Evolutionary conservation across 2,888 invertebrate species (phyloP), one percentile per base, ranked within the genome.

Genomic region (Sericinus montela): DNA sequence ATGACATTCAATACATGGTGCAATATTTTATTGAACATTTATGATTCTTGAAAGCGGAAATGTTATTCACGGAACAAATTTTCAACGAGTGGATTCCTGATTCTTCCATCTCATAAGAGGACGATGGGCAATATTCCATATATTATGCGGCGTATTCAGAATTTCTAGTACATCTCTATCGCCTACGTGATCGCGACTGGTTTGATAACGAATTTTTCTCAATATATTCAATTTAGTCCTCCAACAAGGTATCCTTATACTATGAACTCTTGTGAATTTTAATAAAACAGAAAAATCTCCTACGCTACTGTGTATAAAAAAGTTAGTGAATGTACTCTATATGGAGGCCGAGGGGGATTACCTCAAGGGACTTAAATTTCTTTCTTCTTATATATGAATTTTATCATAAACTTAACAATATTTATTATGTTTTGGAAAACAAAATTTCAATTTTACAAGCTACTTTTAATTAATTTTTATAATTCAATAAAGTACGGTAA

Each of bases 141-240:
- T 63, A 69, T 74, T 70, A 77, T 70, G 65, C 67, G 61, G 70
- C 72, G 66, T 76, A 76, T 75, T 72, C 72, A 65, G 65, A 69
- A 78, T 69, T 72, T 73, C 69, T 65, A 73, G 72, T 19, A 64
- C 65, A 64, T 55, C 59, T 45, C 46, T 56, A 51, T 29, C 38
- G 43, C 29, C 41, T 56, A 80, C 77, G 77, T 77, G 81, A 75
- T 66, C 35, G 41, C 36, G 42, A 45, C 30, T 45, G 19, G 19
- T 38, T 38, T 11, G 37, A 16, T 5, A 35, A 11, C 6, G 29
- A 14, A 34, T 34, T 46, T 40, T 19, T 41, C 28, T 10, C 35
- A 28, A 39, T 15, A 39, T 23, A 32, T 45, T 6, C 29, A 32
- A 38, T 32, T 23, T 8, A 9, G 6, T 19, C 19, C 13, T 15